Base-by-base conservation (phyloP, 2,113 vertebrate species). In the Nyctereutes procyonoides region DNA sequence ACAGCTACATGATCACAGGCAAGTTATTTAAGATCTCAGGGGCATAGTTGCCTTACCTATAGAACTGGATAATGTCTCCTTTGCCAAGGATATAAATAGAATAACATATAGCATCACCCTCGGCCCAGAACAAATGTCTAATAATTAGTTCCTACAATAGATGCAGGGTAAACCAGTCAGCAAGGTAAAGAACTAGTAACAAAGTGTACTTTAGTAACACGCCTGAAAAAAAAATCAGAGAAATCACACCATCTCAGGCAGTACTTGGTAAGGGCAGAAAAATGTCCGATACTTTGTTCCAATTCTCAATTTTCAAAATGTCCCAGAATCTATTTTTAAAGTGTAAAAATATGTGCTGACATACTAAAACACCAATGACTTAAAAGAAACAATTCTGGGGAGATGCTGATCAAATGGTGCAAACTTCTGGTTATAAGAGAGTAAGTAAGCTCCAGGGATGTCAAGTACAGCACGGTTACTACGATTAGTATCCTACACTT, bases 221-320 rank as follows among this genome's bases (percentile, higher is more conserved):
- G 15, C 10, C 48, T 43, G 22, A 84, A 85, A 97, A 81, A 81
- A 43, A 56, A 87, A 71, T 79, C 38, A n/a, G 56, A 89, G 69
- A 96, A 96, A 87, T 91, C 79, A 93, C 90, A 83, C 74, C 80
- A 74, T 53, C 67, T 93, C 86, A 81, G 28, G 56, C 62, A 90
- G 77, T 63, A 82, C 74, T 79, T 92, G 77, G 28, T 94, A 93
- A 89, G 53, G 28, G 79, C 17, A 97, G 55, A 95, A 96, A 95
- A 92, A 96, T n/a, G 53, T 84, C 89, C 87, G 84, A 91, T 20
- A 86, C 32, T 90, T 93, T 79, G 51, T 83, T 96, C 56, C 79
- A 86, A 97, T 91, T 95, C 60, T 98, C 90, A 96, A 96, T 87
- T 95, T 96, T 93, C 80, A 97, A 92, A 96, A 58, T 95, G 69